Percentiles rank a stretch among this genome's conserved stretches.
Evolutionary conservation across 30 jellyfish, hydroid and myxozoan genomes (phyloP).

Genomic region (Sanderia malayensis): DNA sequence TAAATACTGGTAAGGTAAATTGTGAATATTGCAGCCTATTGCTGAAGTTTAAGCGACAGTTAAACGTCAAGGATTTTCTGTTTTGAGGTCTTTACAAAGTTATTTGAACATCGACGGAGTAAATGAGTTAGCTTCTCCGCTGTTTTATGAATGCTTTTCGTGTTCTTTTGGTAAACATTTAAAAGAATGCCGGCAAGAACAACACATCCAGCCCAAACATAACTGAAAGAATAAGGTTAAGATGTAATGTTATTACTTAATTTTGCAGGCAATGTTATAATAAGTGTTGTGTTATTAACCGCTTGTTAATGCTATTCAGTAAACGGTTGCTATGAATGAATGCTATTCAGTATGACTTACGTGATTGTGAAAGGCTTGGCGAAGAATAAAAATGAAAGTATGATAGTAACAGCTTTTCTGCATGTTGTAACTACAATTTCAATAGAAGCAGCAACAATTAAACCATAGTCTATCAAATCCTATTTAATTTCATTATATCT

Average conservation of each 20-base stretch:
- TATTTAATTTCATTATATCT: too few relatives aligned
- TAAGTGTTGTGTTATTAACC: too few relatives aligned
- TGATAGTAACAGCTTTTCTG: constrained; percentile 82
- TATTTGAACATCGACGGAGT: not conserved
- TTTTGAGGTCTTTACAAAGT: constrained; percentile 1
- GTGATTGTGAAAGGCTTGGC: constrained; percentile 81
- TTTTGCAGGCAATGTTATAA: too few relatives aligned
- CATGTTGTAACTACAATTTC: constrained; percentile 76
- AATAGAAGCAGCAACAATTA: not conserved
- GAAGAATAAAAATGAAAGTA: constrained; percentile 65
- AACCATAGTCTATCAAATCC: too few relatives aligned
- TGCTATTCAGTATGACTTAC: too few relatives aligned
- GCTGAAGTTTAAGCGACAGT: not conserved
- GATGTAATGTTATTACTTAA: not conserved
- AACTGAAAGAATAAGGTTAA: too few relatives aligned
- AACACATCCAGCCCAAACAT: constrained; percentile 77
- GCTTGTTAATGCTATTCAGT: too few relatives aligned
- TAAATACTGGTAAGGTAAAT: too few relatives aligned
- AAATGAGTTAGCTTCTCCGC: not conserved
- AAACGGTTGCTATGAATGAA: too few relatives aligned
- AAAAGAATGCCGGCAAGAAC: constrained; percentile 75
- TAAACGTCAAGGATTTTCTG: constrained; percentile 30
- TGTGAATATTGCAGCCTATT: too few relatives aligned
- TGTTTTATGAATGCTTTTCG: constrained; percentile 13
- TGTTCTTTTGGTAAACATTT: constrained; percentile 69